Conservation (phyloP, 2,888 invertebrate species). For the Yponomeuta malinellus region DNA sequence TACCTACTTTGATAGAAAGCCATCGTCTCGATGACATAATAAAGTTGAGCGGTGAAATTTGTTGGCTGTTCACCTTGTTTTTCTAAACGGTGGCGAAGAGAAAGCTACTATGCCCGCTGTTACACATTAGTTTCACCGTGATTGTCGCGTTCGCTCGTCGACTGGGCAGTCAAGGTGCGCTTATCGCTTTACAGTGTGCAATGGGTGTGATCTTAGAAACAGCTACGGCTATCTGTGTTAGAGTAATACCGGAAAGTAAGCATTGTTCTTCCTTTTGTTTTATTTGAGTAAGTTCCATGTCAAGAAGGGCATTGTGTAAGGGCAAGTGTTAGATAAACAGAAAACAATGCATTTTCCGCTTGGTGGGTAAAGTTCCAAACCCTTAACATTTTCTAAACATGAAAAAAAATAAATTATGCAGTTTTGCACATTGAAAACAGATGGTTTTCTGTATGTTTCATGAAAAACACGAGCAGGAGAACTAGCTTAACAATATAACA, state of each 20-base stretch:
- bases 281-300: background rate
- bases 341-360: no score
- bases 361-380: no score
- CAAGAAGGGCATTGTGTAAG: no score
- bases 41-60: conserved; percentile 65
- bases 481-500: no score
- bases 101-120: conserved; percentile 27
- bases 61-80: conserved; percentile 45
- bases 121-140: conserved; percentile 34
- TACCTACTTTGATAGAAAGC: conserved; percentile 43
- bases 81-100: conserved; percentile 29
- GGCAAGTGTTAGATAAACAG: no score
- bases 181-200: conserved; percentile 22
- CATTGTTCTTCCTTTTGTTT: background rate
- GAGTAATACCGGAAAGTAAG: conserved; percentile 49
- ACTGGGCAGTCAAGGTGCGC: conserved; percentile 20
- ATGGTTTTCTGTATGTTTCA: no score
- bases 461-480: no score
- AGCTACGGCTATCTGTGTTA: conserved; percentile 37
- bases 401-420: no score
- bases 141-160: conserved; percentile 6
- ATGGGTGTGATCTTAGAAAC: conserved; percentile 48
- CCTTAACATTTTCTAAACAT: no score
- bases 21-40: conserved; percentile 47
- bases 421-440: no score